Percentiles rank a stretch among this genome's conserved stretches.
Conservation (phyloP, 1,140 invertebrate genomes). For the Leptonema lineaticorne region DNA sequence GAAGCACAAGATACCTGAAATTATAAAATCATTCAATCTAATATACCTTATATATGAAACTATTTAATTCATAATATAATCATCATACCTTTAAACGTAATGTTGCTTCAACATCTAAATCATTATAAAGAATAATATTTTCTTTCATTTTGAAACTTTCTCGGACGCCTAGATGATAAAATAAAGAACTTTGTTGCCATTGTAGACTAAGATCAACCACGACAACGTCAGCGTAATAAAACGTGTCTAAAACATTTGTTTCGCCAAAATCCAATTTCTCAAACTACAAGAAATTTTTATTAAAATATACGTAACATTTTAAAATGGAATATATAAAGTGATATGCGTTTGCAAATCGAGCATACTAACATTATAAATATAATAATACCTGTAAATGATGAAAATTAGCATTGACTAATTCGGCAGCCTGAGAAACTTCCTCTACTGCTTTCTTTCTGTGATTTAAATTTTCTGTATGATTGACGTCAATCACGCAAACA, state of each 20-base stretch:
- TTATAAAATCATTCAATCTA: conserved; percentile 26
- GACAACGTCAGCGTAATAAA: conserved; percentile 97
- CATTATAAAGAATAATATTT: conserved; percentile 93
- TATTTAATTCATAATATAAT: not conserved
- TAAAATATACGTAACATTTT: conserved; percentile 5
- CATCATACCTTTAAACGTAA: conserved; percentile 75
- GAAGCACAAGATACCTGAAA: conserved; percentile 82
- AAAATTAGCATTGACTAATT: conserved; percentile 74
- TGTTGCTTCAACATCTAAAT: conserved; percentile 83
- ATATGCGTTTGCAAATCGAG: not conserved
- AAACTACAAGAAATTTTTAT: conserved; percentile 62
- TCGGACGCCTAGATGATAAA: conserved; percentile 95
- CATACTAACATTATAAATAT: conserved; percentile 32
- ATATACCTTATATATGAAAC: not conserved
- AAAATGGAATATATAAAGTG: not conserved
- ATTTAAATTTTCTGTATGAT: conserved; percentile 67
- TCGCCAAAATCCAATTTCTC: conserved; percentile 86
- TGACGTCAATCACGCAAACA: conserved; percentile 85
- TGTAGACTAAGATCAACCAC: conserved; percentile 93
- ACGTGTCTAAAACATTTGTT: conserved; percentile 79
- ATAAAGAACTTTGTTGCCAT: conserved; percentile 85
- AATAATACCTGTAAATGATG: conserved; percentile 75
- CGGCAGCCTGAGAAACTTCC: conserved; percentile 79
- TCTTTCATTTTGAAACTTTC: conserved; percentile 99
- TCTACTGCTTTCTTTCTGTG: conserved; percentile 80